Evolutionary conservation across 2,888 invertebrate genomes (phyloP).

Genomic region (Holacanthella duospinosa): DNA sequence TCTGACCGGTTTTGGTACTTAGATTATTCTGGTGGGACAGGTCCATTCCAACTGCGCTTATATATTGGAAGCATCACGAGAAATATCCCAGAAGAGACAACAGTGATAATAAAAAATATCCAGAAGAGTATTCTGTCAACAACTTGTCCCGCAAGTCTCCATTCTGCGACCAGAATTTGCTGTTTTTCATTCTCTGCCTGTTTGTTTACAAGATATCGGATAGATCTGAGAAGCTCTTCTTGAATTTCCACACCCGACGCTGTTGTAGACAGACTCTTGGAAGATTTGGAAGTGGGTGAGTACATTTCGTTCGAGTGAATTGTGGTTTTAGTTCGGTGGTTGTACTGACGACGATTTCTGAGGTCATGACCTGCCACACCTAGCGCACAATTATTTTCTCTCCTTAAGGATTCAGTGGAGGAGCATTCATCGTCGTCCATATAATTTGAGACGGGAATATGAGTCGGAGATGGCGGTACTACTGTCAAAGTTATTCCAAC

Average conservation of each 20-base stretch:
- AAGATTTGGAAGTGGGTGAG: neutral
- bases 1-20: no score
- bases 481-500: no score
- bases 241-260: constrained; percentile 36
- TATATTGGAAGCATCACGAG: constrained; percentile 45
- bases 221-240: constrained; percentile 44
- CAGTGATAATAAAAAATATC: constrained; percentile 46
- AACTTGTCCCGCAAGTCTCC: constrained; percentile 47
- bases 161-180: constrained; percentile 46
- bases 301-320: neutral
- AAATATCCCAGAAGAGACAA: constrained; percentile 45
- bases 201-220: constrained; percentile 44
- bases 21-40: no score
- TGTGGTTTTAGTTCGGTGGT: neutral
- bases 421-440: constrained; percentile 15
- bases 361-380: neutral
- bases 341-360: neutral
- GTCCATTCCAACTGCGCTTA: constrained; percentile 34
- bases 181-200: constrained; percentile 44
- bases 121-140: constrained; percentile 49
- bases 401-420: constrained; percentile 19
- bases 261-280: neutral
- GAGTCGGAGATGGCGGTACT: neutral
- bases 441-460: neutral
- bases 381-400: constrained; percentile 12